Base-by-base conservation (phyloP, 2,113 vertebrate genomes). In the Cairina moschata region DNA sequence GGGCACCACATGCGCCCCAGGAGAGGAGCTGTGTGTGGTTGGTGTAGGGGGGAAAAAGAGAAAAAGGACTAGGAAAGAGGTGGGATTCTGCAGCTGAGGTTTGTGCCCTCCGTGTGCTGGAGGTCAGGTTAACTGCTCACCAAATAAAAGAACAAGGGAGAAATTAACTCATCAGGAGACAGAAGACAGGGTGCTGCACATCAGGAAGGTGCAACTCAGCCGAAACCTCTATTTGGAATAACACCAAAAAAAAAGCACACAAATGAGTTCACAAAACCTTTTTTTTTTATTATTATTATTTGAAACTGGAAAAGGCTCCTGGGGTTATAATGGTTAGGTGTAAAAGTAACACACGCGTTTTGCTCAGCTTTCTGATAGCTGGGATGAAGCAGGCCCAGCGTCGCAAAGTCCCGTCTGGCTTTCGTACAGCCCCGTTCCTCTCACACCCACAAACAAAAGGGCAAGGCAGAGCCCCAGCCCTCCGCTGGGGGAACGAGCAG, bases 231-330 rank as follows among this genome's bases (percentile, higher is more conserved):
- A 44, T 78, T 66, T 12, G 50, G 67, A 65, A 31, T 1, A 29
- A 36, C 1, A 0, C 2, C 9, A 18, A 62, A 71, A 84, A 46
- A 46, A 18, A 4, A 22, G 20, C 46, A 22, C 59, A 86, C 62
- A 59, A 79, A 1, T 62, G 36, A 78, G 88, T 85, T 95, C 74
- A 91, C 95, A 97, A 95, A 96, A 92, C 75, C 93, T 78, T n/a
- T 26, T 92, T 95, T 40, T 96, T 96, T 40, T 13, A 38, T 48
- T 22, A 11, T 48, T 96, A 87, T 98, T 94, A 73, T 93, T 95
- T 92, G 91, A 97, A 97, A 97, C 1, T 92, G 88, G 85, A 97
- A 93, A 96, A 96, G 86, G 90, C 75, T 81, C 87, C 69, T 86
- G 31, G 38, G 81, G 88, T 92, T 87, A 96, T 93, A 93, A 90